phyloP scores from a whole-genome alignment of 64 coral and sea anemone species.

The Trachythela sp. region DNA sequence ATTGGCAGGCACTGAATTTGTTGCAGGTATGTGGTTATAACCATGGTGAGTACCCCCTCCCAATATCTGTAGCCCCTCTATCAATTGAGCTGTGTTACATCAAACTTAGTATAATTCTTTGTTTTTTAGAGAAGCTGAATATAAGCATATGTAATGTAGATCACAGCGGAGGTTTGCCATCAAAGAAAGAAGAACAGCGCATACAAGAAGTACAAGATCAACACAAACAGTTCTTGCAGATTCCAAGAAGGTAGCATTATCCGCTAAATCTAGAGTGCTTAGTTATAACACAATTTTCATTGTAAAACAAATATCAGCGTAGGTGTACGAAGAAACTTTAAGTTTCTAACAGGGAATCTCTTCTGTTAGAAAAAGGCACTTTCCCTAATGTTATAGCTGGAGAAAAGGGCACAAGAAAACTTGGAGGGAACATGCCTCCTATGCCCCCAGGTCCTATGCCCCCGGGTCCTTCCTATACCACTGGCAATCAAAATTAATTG shows the following conservation, averaged over 20 bases:
- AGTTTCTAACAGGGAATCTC: no score
- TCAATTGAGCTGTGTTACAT: neutral
- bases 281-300: no score
- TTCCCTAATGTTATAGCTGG: no score
- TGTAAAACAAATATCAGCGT: no score
- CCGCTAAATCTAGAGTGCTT: no score
- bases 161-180: conserved; percentile 59
- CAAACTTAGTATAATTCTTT: neutral
- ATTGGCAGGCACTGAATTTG: conserved; percentile 84
- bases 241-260: conserved; percentile 72
- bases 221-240: conserved; percentile 70
- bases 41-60: no score
- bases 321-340: no score
- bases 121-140: conserved; percentile 77
- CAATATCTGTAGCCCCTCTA: neutral
- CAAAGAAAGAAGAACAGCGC: conserved; percentile 26
- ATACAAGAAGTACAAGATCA: conserved; percentile 75
- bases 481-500: neutral
- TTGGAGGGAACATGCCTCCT: no score
- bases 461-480: no score
- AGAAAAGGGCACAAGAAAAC: neutral
- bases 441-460: no score
- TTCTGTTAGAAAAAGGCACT: no score
- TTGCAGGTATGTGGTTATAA: conserved; percentile 61
- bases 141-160: conserved; percentile 52